A percentile compares a stretch with the other conserved stretches of the same genome.
Conservation (phyloP, 64 coral and sea anemone species). For the Montipora capricornis region DNA sequence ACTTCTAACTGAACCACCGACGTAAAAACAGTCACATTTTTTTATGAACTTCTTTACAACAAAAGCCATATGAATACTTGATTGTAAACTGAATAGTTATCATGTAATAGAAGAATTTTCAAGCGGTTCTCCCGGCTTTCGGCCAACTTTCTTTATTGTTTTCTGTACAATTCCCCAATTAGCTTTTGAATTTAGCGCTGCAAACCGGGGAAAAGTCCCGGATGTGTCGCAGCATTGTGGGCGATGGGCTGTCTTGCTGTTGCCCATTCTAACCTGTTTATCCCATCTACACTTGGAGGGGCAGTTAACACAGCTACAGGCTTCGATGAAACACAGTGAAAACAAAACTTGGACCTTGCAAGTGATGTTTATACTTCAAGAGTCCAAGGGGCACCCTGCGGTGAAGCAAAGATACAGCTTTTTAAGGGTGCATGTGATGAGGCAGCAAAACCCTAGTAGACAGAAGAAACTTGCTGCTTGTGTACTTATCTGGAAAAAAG, state of each 20-base stretch:
- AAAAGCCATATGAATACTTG: no score
- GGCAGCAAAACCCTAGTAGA: neutral
- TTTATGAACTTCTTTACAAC: no score
- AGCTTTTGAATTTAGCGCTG: no score
- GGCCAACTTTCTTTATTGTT: no score
- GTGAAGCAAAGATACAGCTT: slow-evolving; percentile 8
- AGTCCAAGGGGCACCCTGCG: neutral
- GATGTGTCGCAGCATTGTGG: no score
- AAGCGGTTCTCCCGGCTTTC: no score
- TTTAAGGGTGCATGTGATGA: slow-evolving; percentile 5
- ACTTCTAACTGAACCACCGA: no score
- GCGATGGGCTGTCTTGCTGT: slow-evolving; percentile 39
- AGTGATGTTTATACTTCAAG: slow-evolving; percentile 22
- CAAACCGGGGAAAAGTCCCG: no score
- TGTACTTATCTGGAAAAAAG: neutral
- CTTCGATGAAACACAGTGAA: slow-evolving; percentile 18
- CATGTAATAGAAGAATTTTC: no score
- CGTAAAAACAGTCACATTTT: no score
- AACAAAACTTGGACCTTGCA: slow-evolving; percentile 28
- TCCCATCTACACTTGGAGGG: slow-evolving; percentile 54
- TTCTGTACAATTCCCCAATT: no score
- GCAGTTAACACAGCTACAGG: slow-evolving; percentile 9
- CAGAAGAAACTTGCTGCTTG: neutral
- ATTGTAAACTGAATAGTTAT: no score
- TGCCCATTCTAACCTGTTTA: slow-evolving; percentile 42